phyloP scores from a whole-genome alignment of 2,113 vertebrate species.

The Pituophis catenifer region DNA sequence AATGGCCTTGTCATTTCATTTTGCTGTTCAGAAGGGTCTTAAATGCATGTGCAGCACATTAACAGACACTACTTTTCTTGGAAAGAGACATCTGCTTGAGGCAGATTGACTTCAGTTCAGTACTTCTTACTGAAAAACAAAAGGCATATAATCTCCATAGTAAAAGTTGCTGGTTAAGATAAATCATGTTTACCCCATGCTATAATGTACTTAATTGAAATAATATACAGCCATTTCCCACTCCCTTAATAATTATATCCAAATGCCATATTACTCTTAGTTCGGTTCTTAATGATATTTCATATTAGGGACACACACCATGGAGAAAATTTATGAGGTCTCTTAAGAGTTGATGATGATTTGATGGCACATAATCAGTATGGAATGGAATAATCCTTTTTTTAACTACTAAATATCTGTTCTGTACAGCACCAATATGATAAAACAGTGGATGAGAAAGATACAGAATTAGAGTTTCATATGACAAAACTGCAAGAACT shows the following conservation, averaged over 20 bases:
- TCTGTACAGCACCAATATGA: constrained; percentile 84
- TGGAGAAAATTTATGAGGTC: neutral
- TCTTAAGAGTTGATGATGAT: neutral
- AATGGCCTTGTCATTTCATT: neutral
- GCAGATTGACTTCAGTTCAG: neutral
- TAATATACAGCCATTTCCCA: neutral
- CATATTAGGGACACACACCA: neutral
- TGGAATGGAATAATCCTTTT: neutral
- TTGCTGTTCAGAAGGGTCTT: neutral
- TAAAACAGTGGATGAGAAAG: constrained; percentile 87
- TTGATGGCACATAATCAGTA: neutral
- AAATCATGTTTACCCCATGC: neutral
- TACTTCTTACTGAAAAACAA: neutral
- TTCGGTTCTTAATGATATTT: neutral
- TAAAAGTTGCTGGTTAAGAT: neutral
- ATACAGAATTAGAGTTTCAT: constrained; percentile 78
- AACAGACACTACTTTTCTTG: neutral
- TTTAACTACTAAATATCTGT: constrained; percentile 23
- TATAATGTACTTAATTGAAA: neutral
- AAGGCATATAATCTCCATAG: neutral
- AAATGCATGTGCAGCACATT: neutral
- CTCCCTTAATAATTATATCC: neutral
- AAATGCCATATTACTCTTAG: neutral
- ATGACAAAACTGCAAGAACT: constrained; percentile 78
- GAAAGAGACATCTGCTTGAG: neutral